These are phyloP conservation scores for Tenthredo amoena DNA, from an alignment of 2,888 invertebrate genomes.

Conservation along the genomic window DNA sequence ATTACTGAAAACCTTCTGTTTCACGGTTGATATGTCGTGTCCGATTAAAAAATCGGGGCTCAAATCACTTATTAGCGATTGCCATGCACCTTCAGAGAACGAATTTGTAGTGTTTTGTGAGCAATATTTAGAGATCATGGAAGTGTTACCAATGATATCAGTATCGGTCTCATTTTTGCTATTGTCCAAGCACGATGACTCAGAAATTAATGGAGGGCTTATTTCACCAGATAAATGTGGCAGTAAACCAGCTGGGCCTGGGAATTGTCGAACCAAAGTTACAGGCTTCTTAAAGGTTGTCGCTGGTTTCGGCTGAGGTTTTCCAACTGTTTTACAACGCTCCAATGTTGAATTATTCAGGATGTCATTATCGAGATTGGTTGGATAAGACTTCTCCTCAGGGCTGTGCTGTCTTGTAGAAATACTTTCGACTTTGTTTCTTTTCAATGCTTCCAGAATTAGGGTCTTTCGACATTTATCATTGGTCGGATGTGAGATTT, in stretches of 20 bases:
- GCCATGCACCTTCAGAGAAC: conserved; percentile 73
- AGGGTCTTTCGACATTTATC: conserved; percentile 34
- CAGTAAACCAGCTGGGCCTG: conserved; percentile 79
- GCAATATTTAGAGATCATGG: conserved; percentile 61
- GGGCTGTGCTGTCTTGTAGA: not conserved
- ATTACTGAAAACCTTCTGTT: conserved; percentile 64
- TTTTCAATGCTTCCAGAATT: conserved; percentile 55
- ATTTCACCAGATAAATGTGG: conserved; percentile 67
- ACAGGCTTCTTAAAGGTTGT: conserved; percentile 55
- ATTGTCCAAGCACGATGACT: conserved; percentile 57
- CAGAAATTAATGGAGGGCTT: conserved; percentile 53
- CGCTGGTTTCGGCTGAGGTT: not conserved
- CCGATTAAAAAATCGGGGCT: conserved; percentile 67
- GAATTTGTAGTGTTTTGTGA: conserved; percentile 71
- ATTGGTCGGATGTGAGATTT: not conserved
- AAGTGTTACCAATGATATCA: conserved; percentile 44
- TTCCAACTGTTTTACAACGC: not conserved
- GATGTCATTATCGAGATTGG: conserved; percentile 52
- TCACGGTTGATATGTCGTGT: conserved; percentile 70
- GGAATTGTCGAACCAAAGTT: conserved; percentile 76
- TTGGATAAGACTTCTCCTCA: not conserved
- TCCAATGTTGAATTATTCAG: conserved; percentile 49
- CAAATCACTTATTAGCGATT: conserved; percentile 70
- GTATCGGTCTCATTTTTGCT: conserved; percentile 55
- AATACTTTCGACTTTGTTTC: conserved; percentile 25